Evolutionary conservation across 35 echinoderm and acorn worm species (phyloP).

Genomic region (Heliocidaris tuberculata): DNA sequence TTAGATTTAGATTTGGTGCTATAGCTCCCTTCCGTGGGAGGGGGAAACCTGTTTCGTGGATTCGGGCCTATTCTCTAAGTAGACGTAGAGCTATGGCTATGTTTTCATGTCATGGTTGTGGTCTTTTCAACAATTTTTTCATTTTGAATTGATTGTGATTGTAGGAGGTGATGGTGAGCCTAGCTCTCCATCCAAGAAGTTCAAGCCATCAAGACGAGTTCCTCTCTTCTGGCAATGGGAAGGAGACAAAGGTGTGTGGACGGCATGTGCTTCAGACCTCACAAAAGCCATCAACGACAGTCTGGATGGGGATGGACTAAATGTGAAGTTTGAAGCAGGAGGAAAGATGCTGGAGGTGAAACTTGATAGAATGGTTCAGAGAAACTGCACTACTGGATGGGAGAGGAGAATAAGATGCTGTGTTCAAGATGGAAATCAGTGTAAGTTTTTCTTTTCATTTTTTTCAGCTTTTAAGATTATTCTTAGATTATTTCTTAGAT

Average conservation of each 20-base stretch:
- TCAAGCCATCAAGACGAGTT: conserved; percentile 17
- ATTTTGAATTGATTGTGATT: background rate
- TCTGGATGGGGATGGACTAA: conserved; percentile 49
- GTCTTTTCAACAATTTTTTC: background rate
- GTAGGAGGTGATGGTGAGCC: conserved; percentile 17
- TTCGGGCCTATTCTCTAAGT: no score
- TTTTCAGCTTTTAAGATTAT: background rate
- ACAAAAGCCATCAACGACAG: conserved; percentile 61
- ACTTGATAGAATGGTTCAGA: conserved; percentile 86
- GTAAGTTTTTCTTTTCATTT: background rate
- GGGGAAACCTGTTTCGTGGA: no score
- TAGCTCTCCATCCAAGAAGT: conserved; percentile 23
- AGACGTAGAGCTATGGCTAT: no score
- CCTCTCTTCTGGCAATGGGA: conserved; percentile 79
- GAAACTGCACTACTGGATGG: conserved; percentile 81
- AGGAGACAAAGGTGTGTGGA: conserved; percentile 74
- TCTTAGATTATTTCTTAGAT: no score
- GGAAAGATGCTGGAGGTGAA: conserved; percentile 59
- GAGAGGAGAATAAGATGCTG: conserved; percentile 72
- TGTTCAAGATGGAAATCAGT: conserved; percentile 36
- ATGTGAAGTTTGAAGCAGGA: conserved; percentile 56
- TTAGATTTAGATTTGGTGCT: no score
- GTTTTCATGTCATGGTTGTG: no score
- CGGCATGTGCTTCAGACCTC: conserved; percentile 43
- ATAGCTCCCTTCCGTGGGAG: no score